Evolutionary conservation across 2,113 vertebrate genomes (phyloP).

Genomic region (Arenaria interpres): DNA sequence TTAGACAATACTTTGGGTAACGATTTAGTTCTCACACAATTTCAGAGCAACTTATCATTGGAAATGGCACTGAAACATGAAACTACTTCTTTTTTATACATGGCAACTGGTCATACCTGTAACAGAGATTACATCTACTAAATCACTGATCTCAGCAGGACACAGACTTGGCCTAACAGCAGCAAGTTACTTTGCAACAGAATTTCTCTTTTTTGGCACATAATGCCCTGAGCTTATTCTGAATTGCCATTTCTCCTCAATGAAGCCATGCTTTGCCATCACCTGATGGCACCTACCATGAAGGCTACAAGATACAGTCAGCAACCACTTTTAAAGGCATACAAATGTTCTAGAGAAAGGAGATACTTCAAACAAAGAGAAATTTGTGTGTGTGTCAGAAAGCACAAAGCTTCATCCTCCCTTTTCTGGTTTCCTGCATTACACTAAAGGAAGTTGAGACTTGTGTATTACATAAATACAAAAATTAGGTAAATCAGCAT

Average conservation of each 20-base stretch:
- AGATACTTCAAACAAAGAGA: neutral
- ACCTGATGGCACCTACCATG: neutral
- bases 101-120: neutral
- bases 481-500: neutral
- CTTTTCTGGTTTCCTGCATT: constrained; percentile 50
- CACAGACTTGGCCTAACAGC: neutral
- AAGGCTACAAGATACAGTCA: neutral
- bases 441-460: constrained; percentile 40
- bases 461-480: constrained; percentile 24
- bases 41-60: neutral
- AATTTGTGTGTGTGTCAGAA: neutral
- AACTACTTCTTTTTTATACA: neutral
- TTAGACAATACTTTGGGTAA: neutral
- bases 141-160: neutral
- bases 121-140: neutral
- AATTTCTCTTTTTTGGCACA: neutral
- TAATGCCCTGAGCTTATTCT: neutral
- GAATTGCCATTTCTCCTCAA: neutral
- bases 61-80: neutral
- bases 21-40: neutral
- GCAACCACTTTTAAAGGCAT: neutral
- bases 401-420: neutral
- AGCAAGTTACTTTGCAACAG: neutral
- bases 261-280: neutral
- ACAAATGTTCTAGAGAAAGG: neutral